These are phyloP conservation scores for Dione vanillae DNA, from an alignment of 2,888 invertebrate genomes.

Conservation along the genomic window DNA sequence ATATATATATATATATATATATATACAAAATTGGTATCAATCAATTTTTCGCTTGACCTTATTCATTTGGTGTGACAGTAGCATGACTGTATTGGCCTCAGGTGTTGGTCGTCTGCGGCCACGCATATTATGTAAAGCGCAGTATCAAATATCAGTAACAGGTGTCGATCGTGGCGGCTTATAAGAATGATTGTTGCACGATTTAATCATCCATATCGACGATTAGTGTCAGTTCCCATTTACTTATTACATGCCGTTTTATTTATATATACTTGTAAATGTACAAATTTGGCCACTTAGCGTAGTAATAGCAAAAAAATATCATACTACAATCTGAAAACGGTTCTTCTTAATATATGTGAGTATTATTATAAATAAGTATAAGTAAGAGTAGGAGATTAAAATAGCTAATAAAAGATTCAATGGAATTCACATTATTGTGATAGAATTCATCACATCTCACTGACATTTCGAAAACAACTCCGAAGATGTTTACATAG, in stretches of 20 bases:
- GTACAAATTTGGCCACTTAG: neutral
- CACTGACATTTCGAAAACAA: neutral
- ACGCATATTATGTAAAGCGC: constrained; percentile 52
- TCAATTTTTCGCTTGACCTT: constrained; percentile 27
- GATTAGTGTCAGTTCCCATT: constrained; percentile 37
- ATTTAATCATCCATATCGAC: constrained; percentile 43
- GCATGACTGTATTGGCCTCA: constrained; percentile 45
- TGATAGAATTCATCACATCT: neutral
- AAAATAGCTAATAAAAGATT: too few species aligned
- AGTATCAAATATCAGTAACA: constrained; percentile 54
- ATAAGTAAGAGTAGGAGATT: too few species aligned
- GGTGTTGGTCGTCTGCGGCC: constrained; percentile 48
- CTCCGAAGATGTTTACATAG: neutral
- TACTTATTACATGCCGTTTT: constrained; percentile 29
- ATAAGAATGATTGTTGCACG: constrained; percentile 53
- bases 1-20: too few species aligned
- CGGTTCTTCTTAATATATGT: neutral
- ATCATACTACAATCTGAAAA: neutral
- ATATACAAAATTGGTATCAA: neutral
- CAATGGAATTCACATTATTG: too few species aligned
- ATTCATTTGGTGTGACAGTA: constrained; percentile 36
- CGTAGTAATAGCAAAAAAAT: neutral
- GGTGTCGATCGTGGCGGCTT: constrained; percentile 52
- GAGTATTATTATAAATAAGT: too few species aligned
- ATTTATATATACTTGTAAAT: constrained; percentile 19